These are phyloP conservation scores for Alfaro cultratus DNA, from an alignment of 2,797 vertebrate species.

Conservation along the genomic window DNA sequence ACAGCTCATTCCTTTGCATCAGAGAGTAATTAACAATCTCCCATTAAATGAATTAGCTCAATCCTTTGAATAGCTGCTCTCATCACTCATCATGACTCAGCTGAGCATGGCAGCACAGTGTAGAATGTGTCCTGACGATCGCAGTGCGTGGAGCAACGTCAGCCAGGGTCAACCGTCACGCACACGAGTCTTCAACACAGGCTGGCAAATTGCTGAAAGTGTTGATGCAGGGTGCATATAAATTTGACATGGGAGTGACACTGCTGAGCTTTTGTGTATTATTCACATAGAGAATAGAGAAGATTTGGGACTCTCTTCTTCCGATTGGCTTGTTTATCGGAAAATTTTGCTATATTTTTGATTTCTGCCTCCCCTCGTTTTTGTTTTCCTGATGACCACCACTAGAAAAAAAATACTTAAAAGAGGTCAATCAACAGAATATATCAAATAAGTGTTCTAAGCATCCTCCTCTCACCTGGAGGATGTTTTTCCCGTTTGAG, in stretches of 20 bases:
- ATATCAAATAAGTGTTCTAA: background rate
- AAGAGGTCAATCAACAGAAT: too few relatives aligned
- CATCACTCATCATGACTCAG: conserved; percentile 41
- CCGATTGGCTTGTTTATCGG: background rate
- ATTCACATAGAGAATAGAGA: background rate
- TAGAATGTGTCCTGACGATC: conserved; percentile 63
- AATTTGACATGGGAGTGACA: background rate
- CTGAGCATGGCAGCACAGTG: conserved; percentile 64
- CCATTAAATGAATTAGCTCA: conserved; percentile 68
- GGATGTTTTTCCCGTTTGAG: background rate
- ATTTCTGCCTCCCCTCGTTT: background rate
- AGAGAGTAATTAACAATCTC: conserved; percentile 65
- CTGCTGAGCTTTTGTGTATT: background rate
- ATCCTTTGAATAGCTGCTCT: conserved; percentile 64
- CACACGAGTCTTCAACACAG: background rate
- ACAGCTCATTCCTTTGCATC: conserved; percentile 15
- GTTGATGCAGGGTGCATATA: conserved; percentile 7
- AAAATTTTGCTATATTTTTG: background rate
- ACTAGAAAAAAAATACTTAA: too few relatives aligned
- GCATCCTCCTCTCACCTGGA: background rate
- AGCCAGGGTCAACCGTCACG: conserved; percentile 21
- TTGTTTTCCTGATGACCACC: background rate
- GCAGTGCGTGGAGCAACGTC: conserved; percentile 32
- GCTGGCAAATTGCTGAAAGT: conserved; percentile 19
- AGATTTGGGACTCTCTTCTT: background rate